Conservation (phyloP, 37 sponge, comb jelly and placozoan genomes). For the Hormiphora californensis region DNA sequence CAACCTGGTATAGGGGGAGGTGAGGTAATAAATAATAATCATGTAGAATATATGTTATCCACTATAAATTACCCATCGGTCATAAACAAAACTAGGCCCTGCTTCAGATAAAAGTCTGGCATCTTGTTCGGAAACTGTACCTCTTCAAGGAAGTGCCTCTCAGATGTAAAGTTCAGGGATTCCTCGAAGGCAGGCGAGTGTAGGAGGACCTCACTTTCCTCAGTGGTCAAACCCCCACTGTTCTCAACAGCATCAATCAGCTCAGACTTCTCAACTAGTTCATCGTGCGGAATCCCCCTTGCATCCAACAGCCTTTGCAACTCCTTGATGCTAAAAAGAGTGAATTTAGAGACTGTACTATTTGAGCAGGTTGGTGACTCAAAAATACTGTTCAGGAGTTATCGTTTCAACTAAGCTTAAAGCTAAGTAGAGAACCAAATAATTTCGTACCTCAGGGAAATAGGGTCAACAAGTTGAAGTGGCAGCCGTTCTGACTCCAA, state of each 20-base stretch:
- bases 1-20: background rate
- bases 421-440: background rate
- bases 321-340: slow-evolving; percentile 9
- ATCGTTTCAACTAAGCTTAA: background rate
- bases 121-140: background rate
- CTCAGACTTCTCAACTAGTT: slow-evolving; percentile 17
- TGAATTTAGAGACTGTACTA: background rate
- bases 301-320: slow-evolving; percentile 27
- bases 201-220: slow-evolving; percentile 35
- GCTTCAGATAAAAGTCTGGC: background rate
- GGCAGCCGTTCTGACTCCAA: slow-evolving; percentile 33
- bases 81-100: too few relatives aligned
- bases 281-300: slow-evolving; percentile 47
- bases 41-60: background rate
- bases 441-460: slow-evolving; percentile 7
- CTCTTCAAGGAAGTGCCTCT: slow-evolving; percentile 44
- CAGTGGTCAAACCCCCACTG: slow-evolving; percentile 37
- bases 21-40: background rate
- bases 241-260: slow-evolving; percentile 31
- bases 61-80: background rate
- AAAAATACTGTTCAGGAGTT: background rate
- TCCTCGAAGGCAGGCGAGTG: slow-evolving; percentile 6
- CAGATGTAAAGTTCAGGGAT: slow-evolving; percentile 50
- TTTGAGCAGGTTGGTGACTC: background rate
- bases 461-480: slow-evolving; percentile 45